Conservation (phyloP, 2,797 vertebrate genomes). For the Vipera ursinii region DNA sequence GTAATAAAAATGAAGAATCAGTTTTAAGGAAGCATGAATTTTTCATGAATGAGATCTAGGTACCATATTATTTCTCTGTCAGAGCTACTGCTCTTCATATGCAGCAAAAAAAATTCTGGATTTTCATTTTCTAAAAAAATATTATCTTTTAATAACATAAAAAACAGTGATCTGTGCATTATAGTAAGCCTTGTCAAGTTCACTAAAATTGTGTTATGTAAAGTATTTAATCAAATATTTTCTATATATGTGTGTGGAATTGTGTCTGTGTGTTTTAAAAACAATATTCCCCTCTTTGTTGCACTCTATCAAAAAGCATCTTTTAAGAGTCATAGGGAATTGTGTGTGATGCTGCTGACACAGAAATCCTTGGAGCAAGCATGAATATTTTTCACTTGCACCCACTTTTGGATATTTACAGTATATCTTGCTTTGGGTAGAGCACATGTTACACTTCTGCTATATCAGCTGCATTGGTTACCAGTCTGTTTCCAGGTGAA, state of each 20-base stretch:
- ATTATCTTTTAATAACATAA: neutral
- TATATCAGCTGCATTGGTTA: neutral
- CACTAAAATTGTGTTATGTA: neutral
- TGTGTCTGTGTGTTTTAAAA: neutral
- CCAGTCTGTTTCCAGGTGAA: neutral
- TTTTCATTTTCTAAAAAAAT: neutral
- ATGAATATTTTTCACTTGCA: neutral
- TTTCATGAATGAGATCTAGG: neutral
- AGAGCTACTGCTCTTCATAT: neutral
- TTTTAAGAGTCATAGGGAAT: neutral
- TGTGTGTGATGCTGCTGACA: neutral
- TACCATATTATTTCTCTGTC: neutral
- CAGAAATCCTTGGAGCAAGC: neutral
- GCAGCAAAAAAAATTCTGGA: neutral
- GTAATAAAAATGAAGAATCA: neutral
- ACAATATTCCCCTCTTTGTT: neutral
- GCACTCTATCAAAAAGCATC: neutral
- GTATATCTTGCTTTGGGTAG: neutral
- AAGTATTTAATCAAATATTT: neutral
- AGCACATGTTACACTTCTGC: neutral
- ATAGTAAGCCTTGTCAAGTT: neutral
- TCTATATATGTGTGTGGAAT: neutral
- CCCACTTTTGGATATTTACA: neutral
- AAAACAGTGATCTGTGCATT: neutral
- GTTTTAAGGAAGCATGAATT: neutral